Percentiles rank a stretch among this genome's conserved stretches.
These are phyloP conservation scores for Thalassophryne amazonica DNA, from an alignment of 2,797 vertebrate species.

Conservation along the genomic window DNA sequence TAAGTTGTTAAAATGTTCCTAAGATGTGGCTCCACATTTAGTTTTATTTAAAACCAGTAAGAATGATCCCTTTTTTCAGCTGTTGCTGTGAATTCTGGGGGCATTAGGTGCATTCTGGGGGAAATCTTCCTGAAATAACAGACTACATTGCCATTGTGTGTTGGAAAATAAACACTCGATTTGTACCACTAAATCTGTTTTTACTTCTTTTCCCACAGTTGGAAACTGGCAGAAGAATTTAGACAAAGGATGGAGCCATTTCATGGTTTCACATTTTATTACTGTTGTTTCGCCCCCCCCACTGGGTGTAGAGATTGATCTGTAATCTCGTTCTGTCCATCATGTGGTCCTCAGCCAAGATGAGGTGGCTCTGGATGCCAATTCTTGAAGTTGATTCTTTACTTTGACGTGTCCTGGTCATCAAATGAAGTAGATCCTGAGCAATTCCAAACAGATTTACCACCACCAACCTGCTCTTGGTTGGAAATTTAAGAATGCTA, in stretches of 20 bases:
- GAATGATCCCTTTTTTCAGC: background rate
- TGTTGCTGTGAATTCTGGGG: background rate
- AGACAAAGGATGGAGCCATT: constrained; percentile 12
- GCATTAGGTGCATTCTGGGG: background rate
- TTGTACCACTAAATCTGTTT: constrained; percentile 12
- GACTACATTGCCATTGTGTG: constrained; percentile 6
- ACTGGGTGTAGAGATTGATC: too few relatives aligned
- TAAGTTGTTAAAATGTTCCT: constrained; percentile 13
- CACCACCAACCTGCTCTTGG: too few relatives aligned
- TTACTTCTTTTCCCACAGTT: constrained; percentile 27
- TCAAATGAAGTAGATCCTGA: too few relatives aligned
- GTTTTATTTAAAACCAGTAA: constrained; percentile 5
- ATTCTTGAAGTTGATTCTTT: too few relatives aligned
- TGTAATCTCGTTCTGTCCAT: too few relatives aligned
- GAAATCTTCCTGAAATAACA: background rate
- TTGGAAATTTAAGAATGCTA: too few relatives aligned
- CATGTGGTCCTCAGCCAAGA: too few relatives aligned
- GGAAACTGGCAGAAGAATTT: constrained; percentile 33
- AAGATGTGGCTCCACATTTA: constrained; percentile 2
- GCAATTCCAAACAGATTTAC: too few relatives aligned
- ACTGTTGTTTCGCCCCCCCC: background rate
- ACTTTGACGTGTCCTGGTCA: too few relatives aligned
- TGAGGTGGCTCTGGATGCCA: too few relatives aligned
- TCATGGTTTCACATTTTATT: background rate
- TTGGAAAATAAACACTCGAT: constrained; percentile 14